These are phyloP conservation scores for Scaptomyza polygonia DNA, from an alignment of 2,888 invertebrate genomes.

Conservation along the genomic window DNA sequence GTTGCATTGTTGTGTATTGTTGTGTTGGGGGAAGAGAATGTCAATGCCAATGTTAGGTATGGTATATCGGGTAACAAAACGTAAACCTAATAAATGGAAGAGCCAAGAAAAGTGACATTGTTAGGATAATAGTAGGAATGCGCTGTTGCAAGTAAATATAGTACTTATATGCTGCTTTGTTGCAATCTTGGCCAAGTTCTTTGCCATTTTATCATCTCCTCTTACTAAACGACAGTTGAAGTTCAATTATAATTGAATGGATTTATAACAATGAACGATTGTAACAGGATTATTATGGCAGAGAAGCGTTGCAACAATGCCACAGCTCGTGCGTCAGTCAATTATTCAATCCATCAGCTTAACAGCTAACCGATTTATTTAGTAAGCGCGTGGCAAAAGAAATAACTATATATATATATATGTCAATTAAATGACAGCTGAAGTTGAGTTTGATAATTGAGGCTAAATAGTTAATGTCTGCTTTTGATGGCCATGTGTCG, in stretches of 20 bases:
- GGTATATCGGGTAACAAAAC: background rate
- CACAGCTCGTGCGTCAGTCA: no score
- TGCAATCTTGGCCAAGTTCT: background rate
- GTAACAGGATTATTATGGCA: slow-evolving; percentile 20
- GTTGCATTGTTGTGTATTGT: slow-evolving; percentile 5
- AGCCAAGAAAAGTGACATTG: background rate
- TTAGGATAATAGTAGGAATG: background rate
- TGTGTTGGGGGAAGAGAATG: background rate
- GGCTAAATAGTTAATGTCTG: slow-evolving; percentile 27
- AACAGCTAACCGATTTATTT: no score
- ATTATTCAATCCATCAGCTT: no score
- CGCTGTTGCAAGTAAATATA: no score
- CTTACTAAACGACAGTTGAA: slow-evolving; percentile 8
- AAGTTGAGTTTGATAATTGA: slow-evolving; percentile 13
- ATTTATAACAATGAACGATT: slow-evolving; percentile 33
- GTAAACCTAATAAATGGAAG: background rate
- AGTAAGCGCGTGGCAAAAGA: no score
- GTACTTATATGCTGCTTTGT: slow-evolving; percentile 1
- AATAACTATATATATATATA: background rate
- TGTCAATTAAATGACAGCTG: slow-evolving; percentile 36
- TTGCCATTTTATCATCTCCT: background rate
- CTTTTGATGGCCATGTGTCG: slow-evolving; percentile 4
- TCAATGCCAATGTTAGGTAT: slow-evolving; percentile 4
- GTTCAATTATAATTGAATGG: slow-evolving; percentile 63
- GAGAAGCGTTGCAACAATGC: background rate